Percentiles rank a stretch among this genome's conserved stretches.
Evolutionary conservation across 2,797 vertebrate species (phyloP).

Genomic region (Threskiornis aethiopicus): DNA sequence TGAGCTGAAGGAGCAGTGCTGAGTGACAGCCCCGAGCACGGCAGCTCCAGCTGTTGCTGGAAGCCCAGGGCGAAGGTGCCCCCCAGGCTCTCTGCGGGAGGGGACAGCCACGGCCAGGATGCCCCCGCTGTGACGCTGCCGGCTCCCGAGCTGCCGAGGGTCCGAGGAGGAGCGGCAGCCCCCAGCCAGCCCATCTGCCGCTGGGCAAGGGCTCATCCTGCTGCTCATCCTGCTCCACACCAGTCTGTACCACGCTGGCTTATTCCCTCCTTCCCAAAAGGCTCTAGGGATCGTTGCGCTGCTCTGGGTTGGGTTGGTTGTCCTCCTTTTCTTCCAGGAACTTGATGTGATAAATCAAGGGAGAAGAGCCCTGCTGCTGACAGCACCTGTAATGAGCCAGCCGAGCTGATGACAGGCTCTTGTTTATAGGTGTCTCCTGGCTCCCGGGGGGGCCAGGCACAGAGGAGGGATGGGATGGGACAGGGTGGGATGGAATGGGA

Average conservation of each 20-base stretch:
- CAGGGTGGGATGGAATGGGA: background rate
- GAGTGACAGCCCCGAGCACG: background rate
- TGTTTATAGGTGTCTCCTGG: background rate
- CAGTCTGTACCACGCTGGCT: fast-evolving
- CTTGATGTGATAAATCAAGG: slow-evolving; percentile 10
- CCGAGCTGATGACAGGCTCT: background rate
- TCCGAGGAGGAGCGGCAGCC: fast-evolving
- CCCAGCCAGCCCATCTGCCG: background rate
- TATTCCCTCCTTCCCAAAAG: background rate
- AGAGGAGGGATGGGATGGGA: background rate
- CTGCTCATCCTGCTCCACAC: background rate
- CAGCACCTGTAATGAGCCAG: background rate
- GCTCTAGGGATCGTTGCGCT: fast-evolving
- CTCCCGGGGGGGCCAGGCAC: fast-evolving
- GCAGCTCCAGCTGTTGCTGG: background rate
- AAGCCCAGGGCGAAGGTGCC: background rate
- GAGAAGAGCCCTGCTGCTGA: background rate
- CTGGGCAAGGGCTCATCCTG: fast-evolving
- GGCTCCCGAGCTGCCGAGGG: background rate
- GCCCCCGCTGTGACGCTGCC: fast-evolving
- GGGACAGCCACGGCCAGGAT: fast-evolving
- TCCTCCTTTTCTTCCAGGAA: background rate
- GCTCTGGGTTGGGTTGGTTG: background rate
- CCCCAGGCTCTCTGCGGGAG: fast-evolving
- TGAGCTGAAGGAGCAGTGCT: background rate